These are phyloP conservation scores for Xiphophorus birchmanni DNA, from an alignment of 2,797 vertebrate species.

Conservation along the genomic window DNA sequence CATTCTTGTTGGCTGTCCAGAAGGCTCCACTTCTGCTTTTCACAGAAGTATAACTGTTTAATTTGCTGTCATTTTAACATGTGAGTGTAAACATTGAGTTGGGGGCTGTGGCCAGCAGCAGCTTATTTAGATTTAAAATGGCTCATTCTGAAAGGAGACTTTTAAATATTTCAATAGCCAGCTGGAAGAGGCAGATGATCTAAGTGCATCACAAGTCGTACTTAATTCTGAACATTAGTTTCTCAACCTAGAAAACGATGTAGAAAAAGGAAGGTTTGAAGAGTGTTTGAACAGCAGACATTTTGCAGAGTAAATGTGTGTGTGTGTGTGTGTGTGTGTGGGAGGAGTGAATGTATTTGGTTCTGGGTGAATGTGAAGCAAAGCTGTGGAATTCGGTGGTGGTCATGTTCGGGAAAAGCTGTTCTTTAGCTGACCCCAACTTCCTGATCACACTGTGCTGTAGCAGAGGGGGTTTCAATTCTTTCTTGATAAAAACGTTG, in stretches of 20 bases:
- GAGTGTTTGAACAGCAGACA: neutral
- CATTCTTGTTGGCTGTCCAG: no score
- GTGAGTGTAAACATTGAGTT: no score
- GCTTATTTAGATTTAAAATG: no score
- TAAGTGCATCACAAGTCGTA: neutral
- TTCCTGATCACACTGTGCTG: slow-evolving; percentile 42
- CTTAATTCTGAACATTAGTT: neutral
- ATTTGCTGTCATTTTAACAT: no score
- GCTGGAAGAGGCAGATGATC: neutral
- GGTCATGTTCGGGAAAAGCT: slow-evolving; percentile 59
- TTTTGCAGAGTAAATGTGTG: neutral
- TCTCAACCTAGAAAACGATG: neutral
- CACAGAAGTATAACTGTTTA: no score
- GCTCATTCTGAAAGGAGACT: neutral
- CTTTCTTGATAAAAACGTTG: neutral
- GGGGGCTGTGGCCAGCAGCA: no score
- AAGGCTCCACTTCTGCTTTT: no score
- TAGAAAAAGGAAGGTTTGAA: neutral
- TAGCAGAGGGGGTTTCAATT: slow-evolving; percentile 3
- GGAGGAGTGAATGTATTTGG: neutral
- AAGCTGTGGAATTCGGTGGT: slow-evolving; percentile 57
- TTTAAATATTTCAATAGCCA: neutral
- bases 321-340: neutral
- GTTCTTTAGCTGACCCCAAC: slow-evolving; percentile 35
- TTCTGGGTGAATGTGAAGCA: slow-evolving; percentile 32